These are phyloP conservation scores for Teleiodes luculella DNA, from an alignment of 2,888 invertebrate species.

Conservation along the genomic window DNA sequence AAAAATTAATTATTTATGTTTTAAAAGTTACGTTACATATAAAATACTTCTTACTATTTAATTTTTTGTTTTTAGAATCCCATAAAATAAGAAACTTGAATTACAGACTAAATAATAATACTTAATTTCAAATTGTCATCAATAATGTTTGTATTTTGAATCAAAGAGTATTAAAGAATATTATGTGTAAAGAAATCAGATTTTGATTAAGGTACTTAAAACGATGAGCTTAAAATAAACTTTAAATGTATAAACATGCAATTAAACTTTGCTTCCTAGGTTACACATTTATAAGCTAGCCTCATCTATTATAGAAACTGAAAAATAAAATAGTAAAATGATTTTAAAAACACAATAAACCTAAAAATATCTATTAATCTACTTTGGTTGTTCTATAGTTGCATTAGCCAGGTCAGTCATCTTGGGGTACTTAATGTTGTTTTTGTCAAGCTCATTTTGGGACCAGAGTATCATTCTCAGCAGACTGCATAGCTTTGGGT, in stretches of 20 bases:
- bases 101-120: too few species aligned
- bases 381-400: constrained; percentile 86
- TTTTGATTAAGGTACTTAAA: too few species aligned
- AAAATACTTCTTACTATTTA: constrained; percentile 38
- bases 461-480: constrained; percentile 97
- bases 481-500: constrained; percentile 93
- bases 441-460: constrained; percentile 95
- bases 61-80: too few species aligned
- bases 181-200: too few species aligned
- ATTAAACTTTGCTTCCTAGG: not conserved
- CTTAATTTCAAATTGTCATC: too few species aligned
- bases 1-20: constrained; percentile 37
- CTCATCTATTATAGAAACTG: not conserved
- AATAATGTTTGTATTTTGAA: too few species aligned
- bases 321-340: constrained; percentile 9
- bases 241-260: constrained; percentile 16
- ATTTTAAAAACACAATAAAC: not conserved
- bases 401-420: constrained; percentile 95
- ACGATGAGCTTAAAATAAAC: too few species aligned
- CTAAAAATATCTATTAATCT: constrained; percentile 28
- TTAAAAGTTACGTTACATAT: constrained; percentile 54
- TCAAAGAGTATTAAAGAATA: too few species aligned
- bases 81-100: too few species aligned
- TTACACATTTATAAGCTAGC: not conserved
- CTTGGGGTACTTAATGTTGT: constrained; percentile 96